A percentile compares a stretch with the other conserved stretches of the same genome.
Evolutionary conservation across 2,888 invertebrate genomes (phyloP).

Genomic region (Acanthosepion esculentum): DNA sequence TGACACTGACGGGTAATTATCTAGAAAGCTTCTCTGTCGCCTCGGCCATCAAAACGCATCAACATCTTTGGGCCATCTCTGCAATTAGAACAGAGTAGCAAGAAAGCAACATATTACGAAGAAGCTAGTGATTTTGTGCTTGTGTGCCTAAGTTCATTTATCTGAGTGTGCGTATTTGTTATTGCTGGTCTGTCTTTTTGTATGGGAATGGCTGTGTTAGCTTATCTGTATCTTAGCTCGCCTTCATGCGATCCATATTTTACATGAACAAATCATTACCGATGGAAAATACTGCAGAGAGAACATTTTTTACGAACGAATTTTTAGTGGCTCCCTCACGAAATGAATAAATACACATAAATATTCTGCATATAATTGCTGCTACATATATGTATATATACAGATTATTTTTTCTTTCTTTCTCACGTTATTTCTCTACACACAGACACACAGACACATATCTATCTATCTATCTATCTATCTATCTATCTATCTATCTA

Average conservation of each 20-base stretch:
- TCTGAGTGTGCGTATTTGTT: neutral
- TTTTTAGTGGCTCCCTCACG: too few relatives aligned
- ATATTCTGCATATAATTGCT: neutral
- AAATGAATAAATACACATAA: neutral
- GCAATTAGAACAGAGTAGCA: neutral
- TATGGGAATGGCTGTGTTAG: neutral
- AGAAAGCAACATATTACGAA: neutral
- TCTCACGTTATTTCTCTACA: too few relatives aligned
- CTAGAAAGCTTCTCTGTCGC: slow-evolving; percentile 33
- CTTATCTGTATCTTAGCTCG: neutral
- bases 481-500: too few relatives aligned
- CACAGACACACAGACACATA: too few relatives aligned
- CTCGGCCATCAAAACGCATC: slow-evolving; percentile 8
- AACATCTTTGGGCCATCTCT: slow-evolving; percentile 21
- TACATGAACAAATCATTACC: neutral
- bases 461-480: too few relatives aligned
- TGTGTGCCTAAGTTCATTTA: neutral
- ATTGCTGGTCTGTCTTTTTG: neutral
- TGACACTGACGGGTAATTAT: slow-evolving; percentile 33
- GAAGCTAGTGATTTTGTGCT: neutral
- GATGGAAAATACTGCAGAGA: neutral
- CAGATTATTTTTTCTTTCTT: too few relatives aligned
- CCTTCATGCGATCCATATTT: neutral
- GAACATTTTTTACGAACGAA: neutral
- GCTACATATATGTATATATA: neutral